Evolutionary conservation across 2,888 invertebrate species (phyloP), one percentile per base, ranked within the genome.

Genomic region (Hybos culiciformis): DNA sequence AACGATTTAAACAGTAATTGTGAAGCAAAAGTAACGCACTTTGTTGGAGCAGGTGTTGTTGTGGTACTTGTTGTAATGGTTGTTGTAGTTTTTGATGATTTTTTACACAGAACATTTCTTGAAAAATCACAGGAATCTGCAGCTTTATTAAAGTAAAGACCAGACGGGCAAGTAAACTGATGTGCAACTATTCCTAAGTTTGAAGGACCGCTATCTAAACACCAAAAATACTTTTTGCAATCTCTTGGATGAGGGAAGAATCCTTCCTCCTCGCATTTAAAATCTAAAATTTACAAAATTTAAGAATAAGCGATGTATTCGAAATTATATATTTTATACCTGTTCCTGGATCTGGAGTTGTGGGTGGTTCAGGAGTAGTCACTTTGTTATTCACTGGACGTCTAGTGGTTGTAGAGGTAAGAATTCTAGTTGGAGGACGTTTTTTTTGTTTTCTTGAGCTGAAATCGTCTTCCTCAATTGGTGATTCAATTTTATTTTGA

Each of bases 161-260:
- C 90, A 44, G 91, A 87, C 5, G 92, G 92, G 58, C 92, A 92
- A 0, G 90, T 92, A 60, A 92, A 92, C 59, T 85, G 84, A 69
- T 92, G 88, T 0, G 88, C 90, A 5, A 92, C 84, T 39, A 92
- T 82, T 48, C 91, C 92, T 15, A 88, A 72, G 56, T 88, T 84
- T 1, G 90, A 85, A 1, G 90, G 83, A 4, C 87, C 87, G 54
- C 82, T 85, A 60, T 88, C 88, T 50, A 92, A 69, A 59, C 92
- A 92, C 91, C 92, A 92, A 69, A 86, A 92, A 60, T 92, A 92
- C 61, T 91, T 91, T 62, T 90, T 88, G 65, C 92, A 92, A 63
- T 92, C 91, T 32, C 85, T 75, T 0, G 91, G 91, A 67, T 92
- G 90, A 14, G 81, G 80, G 69, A 80, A 92, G 70, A 92, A 92